Base-by-base conservation (phyloP, 2,113 vertebrate species). In the Cervus canadensis region DNA sequence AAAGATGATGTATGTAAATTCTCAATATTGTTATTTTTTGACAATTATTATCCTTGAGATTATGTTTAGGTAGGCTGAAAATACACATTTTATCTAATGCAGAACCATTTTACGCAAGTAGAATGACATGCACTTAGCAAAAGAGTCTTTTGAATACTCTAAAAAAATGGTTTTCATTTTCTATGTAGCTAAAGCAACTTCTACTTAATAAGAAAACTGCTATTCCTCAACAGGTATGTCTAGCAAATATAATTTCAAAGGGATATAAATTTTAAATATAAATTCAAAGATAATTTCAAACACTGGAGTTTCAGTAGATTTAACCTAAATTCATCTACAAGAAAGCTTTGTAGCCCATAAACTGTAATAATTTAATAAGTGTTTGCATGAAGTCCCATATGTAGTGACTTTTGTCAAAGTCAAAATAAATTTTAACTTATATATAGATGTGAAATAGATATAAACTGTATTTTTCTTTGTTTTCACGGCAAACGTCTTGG, bases 191-290 rank as follows among this genome's bases (percentile, higher is more conserved):
- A 83, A 91, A 0, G 87, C 93, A 67, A 33, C 13, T 45, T 87
- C 45, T 84, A 28, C 57, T 71, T 88, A 84, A 12, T 87, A 84
- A 78, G 64, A 96, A 98, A 79, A 94, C 76, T 88, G 26, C 40
- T 76, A 0, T 57, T 86, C 33, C 26, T 67, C 45, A 15, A 12
- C 11, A 19, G 6, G 3, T 25, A 5, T 86, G 57, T 12, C 43
- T n/a, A 28, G 85, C 60, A 81, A 40, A 89, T 71, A 43, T 19
- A 74, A 88, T 79, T 64, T 71, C 36, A 59, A 40, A 94, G 57
- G 25, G 48, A n/a, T 59, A 74, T 74, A 40, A 25, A 74, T 40
- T 74, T 40, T 21, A 40, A 74, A 40, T 74, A 74, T 74, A 74
- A 40, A 74, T 74, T 74, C 67, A 74, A 74, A 74, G 36, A 25